These are phyloP conservation scores for Dicranocentrus wangi DNA, from an alignment of 2,888 invertebrate species.

Conservation along the genomic window DNA sequence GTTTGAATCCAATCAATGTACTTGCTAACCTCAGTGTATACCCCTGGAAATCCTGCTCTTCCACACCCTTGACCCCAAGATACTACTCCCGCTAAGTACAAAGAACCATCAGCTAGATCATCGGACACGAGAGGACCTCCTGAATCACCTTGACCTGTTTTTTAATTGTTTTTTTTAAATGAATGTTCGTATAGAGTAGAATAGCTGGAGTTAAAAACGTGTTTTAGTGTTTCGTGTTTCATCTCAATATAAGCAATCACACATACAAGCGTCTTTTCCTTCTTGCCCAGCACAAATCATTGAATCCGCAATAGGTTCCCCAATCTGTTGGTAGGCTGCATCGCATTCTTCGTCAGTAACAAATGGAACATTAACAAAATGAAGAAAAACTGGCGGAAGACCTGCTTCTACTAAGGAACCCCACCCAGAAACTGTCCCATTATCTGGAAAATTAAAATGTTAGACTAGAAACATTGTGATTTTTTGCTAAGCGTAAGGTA, in stretches of 20 bases:
- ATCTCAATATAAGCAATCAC: neutral
- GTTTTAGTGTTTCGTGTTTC: neutral
- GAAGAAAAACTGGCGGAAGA: constrained; percentile 38
- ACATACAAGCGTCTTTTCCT: constrained; percentile 48
- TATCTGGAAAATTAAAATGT: constrained; percentile 1
- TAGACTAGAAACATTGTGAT: neutral
- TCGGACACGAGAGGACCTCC: constrained; percentile 71
- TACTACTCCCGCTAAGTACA: constrained; percentile 39
- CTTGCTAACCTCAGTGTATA: constrained; percentile 43
- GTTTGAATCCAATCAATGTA: constrained; percentile 36
- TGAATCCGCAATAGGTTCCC: constrained; percentile 45
- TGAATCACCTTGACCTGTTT: constrained; percentile 57
- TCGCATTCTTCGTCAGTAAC: constrained; percentile 55
- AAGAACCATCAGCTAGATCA: neutral
- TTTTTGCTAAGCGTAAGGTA: too few relatives aligned
- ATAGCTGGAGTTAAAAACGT: neutral
- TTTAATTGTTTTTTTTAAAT: neutral
- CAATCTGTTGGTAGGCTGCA: constrained; percentile 39
- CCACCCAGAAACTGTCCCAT: constrained; percentile 74
- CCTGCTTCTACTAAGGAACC: constrained; percentile 69
- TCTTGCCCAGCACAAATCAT: constrained; percentile 67
- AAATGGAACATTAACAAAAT: constrained; percentile 58
- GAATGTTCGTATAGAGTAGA: neutral
- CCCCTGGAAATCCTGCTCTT: constrained; percentile 34
- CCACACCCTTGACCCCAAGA: constrained; percentile 56